These are phyloP conservation scores for Pantherophis guttatus DNA, from an alignment of 2,113 vertebrate genomes.

Conservation along the genomic window DNA sequence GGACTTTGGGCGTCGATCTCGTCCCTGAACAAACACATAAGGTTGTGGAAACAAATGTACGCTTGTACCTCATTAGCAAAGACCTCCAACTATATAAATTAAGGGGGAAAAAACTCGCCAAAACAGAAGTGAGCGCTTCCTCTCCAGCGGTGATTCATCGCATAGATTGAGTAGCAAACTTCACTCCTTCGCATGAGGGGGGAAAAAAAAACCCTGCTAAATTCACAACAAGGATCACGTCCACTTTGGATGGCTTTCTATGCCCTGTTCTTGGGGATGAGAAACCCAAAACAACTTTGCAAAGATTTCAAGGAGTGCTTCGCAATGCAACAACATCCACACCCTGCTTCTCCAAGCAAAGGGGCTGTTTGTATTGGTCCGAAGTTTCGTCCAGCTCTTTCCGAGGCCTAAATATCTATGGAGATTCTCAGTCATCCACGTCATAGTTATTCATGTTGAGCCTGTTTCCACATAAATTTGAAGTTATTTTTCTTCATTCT, in stretches of 20 bases:
- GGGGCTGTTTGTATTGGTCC: not conserved
- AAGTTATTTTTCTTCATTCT: too few species aligned
- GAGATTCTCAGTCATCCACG: not conserved
- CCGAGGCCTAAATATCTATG: not conserved
- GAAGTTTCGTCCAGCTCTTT: not conserved
- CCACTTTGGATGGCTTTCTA: not conserved
- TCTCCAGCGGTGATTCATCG: not conserved
- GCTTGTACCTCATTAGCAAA: not conserved
- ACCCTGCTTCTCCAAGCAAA: not conserved
- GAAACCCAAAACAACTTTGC: not conserved
- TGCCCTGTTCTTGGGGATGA: not conserved
- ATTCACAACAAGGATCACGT: not conserved
- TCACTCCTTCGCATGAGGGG: not conserved
- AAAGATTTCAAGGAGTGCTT: not conserved
- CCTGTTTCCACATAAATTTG: too few species aligned
- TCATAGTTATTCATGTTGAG: too few species aligned
- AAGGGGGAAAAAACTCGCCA: not conserved
- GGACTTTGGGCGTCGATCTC: conserved; percentile 3
- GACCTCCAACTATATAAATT: not conserved
- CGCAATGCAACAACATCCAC: not conserved
- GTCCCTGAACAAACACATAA: not conserved
- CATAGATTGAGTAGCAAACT: not conserved
- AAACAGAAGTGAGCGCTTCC: not conserved
- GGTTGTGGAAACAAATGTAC: not conserved
- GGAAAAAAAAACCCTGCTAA: not conserved